Base-by-base conservation (phyloP, 1,140 invertebrate species). In the Pristionchus pacificus region DNA sequence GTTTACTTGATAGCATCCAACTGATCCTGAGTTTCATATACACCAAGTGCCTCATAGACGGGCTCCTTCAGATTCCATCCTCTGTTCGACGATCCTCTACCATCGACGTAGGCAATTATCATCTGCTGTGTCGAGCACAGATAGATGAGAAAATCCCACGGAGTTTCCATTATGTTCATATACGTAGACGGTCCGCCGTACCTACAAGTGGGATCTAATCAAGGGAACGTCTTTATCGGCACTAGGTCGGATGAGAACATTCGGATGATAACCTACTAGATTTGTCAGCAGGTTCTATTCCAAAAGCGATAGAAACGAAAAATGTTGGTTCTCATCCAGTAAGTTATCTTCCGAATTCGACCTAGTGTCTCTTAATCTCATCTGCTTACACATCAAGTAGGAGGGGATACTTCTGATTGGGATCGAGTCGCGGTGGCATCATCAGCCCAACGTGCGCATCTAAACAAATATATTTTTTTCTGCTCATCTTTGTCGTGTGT, bases 101-200 rank as follows among this genome's bases (percentile, higher is more conserved):
- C 81, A 70, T 83, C 81, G 60, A 83, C 79, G 31, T 49, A 72
- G 14, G 62, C 62, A 60, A 72, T 72, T 28, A 70, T 60, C 25
- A 73, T 68, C 30, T 62, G 65, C 29, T 68, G 63, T 24, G 55
- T 31, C 13, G 71, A 73, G n/a, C 69, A 72, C 1, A 70, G 33
- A 24, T 68, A 62, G 32, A 73, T 57, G 0, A 70, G 25, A 27
- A 68, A 59, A 1, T 65, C 60, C 0, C 30, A 55, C 13, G 71
- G 71, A 14, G 71, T 69, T 30, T 24, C 32, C n/a, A 49, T 38
- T 6, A 14, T 49, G 0, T 68, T 57, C 2, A 30, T 24, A 24
- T 73, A 68, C 24, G 59, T 63, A n/a, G 67, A 60, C 25, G 71
- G 71, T 1, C 71, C 71, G 3, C 71, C 71, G 27, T 73, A 73